A percentile compares a stretch with the other conserved stretches of the same genome.
phyloP scores from a whole-genome alignment of 2,888 invertebrate genomes.

The Drosophila rellima region DNA sequence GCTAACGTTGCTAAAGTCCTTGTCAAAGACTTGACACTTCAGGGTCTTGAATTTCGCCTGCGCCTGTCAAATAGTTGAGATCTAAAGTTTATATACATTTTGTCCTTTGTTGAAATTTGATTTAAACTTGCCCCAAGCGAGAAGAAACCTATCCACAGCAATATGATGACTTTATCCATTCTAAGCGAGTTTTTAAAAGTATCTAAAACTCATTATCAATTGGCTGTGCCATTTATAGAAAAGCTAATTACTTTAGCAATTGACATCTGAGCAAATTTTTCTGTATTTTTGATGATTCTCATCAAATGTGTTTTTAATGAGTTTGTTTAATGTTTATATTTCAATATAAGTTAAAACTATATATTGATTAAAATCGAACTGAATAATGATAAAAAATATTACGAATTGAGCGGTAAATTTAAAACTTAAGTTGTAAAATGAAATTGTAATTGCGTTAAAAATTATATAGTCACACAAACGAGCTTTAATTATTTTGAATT shows the following conservation, averaged over 20 bases:
- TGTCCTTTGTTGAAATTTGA: too few relatives aligned
- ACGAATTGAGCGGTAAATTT: too few relatives aligned
- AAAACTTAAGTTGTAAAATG: too few relatives aligned
- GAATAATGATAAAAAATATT: neutral
- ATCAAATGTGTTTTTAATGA: constrained; percentile 3
- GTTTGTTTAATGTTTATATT: neutral
- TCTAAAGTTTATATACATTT: neutral
- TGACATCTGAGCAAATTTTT: neutral
- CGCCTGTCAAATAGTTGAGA: neutral
- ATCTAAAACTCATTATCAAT: neutral
- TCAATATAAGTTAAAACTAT: neutral
- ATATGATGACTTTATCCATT: neutral
- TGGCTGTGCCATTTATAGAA: neutral
- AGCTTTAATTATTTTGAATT: too few relatives aligned
- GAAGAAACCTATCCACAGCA: neutral
- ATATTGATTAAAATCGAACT: too few relatives aligned
- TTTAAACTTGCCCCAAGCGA: neutral
- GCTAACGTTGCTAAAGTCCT: neutral
- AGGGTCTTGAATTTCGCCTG: constrained; percentile 10
- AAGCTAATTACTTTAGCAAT: neutral
- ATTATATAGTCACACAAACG: too few relatives aligned
- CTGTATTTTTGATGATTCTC: neutral
- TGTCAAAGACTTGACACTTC: neutral
- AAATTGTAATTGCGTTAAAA: too few relatives aligned
- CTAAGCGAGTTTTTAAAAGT: neutral